Evolutionary conservation across 2,797 vertebrate species (phyloP).

Genomic region (Furcifer pardalis): DNA sequence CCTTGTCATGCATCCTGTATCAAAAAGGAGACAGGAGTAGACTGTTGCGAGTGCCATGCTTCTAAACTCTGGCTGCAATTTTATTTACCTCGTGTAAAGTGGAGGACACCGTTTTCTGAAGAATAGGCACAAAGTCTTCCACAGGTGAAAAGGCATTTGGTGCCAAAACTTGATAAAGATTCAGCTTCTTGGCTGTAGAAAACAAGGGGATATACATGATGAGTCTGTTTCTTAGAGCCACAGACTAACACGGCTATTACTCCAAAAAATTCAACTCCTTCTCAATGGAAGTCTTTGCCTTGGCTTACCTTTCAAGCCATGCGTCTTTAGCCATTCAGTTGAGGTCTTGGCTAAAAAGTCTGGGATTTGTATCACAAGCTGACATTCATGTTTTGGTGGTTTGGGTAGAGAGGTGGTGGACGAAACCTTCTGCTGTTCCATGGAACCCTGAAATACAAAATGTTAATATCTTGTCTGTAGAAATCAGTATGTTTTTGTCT

Average conservation of each 20-base stretch:
- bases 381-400: constrained; percentile 60
- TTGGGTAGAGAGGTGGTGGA: constrained; percentile 61
- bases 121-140: constrained; percentile 81
- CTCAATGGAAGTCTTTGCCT: background rate
- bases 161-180: constrained; percentile 82
- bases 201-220: background rate
- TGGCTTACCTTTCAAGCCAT: constrained; percentile 81
- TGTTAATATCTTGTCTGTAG: constrained; percentile 39
- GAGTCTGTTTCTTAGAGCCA: background rate
- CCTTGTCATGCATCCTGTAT: background rate
- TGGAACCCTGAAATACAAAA: constrained; percentile 71
- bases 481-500: background rate
- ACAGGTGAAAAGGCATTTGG: constrained; percentile 77
- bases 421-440: constrained; percentile 49
- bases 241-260: too few relatives aligned
- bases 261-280: background rate
- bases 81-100: constrained; percentile 77
- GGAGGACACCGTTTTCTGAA: constrained; percentile 81
- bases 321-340: constrained; percentile 80
- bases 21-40: background rate
- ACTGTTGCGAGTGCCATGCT: too few relatives aligned
- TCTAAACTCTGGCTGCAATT: background rate
- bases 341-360: constrained; percentile 72
- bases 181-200: constrained; percentile 78
- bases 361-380: constrained; percentile 75